These are phyloP conservation scores for Scaptomyza cyrtandrae DNA, from an alignment of 2,888 invertebrate genomes.

Conservation along the genomic window DNA sequence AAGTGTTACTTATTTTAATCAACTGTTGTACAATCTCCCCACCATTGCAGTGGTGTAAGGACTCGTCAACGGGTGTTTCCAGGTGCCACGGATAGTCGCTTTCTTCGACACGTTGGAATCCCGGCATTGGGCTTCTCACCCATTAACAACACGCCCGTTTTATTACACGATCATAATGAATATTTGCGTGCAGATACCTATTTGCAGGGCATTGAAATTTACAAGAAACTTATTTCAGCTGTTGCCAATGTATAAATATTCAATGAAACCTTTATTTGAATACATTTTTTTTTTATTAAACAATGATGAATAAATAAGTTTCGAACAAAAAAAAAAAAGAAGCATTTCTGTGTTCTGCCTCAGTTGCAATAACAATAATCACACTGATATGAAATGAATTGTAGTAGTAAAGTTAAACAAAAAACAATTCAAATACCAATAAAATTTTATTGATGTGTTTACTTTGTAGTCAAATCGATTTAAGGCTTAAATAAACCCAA, in stretches of 20 bases:
- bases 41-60: slow-evolving; percentile 86
- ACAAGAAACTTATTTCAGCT: slow-evolving; percentile 68
- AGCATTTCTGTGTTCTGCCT: too few species aligned
- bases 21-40: fast-evolving
- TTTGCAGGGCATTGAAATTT: slow-evolving; percentile 93
- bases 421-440: too few species aligned
- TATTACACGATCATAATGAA: slow-evolving; percentile 96
- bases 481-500: neutral
- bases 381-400: neutral
- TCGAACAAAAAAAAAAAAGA: too few species aligned
- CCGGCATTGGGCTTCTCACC: slow-evolving; percentile 96
- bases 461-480: neutral
- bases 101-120: slow-evolving; percentile 90
- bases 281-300: too few species aligned
- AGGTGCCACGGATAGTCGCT: slow-evolving; percentile 95
- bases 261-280: too few species aligned
- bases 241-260: slow-evolving; percentile 7
- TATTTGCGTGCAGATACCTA: slow-evolving; percentile 91
- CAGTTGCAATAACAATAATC: neutral
- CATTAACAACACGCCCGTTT: slow-evolving; percentile 92
- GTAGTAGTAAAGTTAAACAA: too few species aligned
- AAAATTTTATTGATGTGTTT: neutral
- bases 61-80: slow-evolving; percentile 91
- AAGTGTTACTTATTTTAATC: neutral
- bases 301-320: too few species aligned